These are phyloP conservation scores for Cromileptes altivelis DNA, from an alignment of 2,113 vertebrate genomes.

Conservation along the genomic window DNA sequence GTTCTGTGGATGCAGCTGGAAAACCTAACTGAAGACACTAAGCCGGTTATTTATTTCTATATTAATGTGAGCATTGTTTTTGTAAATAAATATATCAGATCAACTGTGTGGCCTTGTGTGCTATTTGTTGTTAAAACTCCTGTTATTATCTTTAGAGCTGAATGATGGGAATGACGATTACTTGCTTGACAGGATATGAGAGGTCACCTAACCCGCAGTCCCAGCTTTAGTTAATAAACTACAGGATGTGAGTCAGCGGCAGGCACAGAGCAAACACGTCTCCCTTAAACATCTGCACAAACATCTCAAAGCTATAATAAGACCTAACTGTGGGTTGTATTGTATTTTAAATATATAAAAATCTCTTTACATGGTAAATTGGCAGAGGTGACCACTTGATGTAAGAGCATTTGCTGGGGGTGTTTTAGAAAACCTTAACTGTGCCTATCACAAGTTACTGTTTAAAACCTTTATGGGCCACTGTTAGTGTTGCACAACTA, in stretches of 20 bases:
- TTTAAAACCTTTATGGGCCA: background rate
- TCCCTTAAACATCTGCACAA: slow-evolving; percentile 35
- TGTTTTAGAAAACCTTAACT: background rate
- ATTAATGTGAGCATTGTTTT: slow-evolving; percentile 22
- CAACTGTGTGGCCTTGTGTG: slow-evolving; percentile 23
- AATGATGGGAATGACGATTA: slow-evolving; percentile 19
- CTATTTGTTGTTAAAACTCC: background rate
- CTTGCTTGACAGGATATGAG: slow-evolving; percentile 48
- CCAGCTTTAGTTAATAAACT: slow-evolving; percentile 59
- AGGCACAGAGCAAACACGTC: slow-evolving; percentile 36
- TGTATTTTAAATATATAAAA: background rate
- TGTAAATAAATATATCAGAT: slow-evolving; percentile 68
- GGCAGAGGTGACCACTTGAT: background rate
- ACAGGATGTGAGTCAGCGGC: slow-evolving; percentile 54
- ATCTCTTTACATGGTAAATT: background rate
- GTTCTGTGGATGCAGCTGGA: slow-evolving; percentile 54
- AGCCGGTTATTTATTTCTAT: slow-evolving; percentile 74
- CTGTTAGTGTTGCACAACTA: background rate
- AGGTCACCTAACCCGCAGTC: slow-evolving; percentile 43
- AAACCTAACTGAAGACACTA: slow-evolving; percentile 17
- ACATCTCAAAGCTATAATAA: slow-evolving; percentile 9
- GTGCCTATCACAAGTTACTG: background rate
- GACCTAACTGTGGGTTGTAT: background rate
- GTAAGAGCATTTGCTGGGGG: background rate
- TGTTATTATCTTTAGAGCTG: background rate